Evolutionary conservation across 2,113 vertebrate genomes (phyloP), one percentile per base, ranked within the genome.

Genomic region (Sialia sialis): DNA sequence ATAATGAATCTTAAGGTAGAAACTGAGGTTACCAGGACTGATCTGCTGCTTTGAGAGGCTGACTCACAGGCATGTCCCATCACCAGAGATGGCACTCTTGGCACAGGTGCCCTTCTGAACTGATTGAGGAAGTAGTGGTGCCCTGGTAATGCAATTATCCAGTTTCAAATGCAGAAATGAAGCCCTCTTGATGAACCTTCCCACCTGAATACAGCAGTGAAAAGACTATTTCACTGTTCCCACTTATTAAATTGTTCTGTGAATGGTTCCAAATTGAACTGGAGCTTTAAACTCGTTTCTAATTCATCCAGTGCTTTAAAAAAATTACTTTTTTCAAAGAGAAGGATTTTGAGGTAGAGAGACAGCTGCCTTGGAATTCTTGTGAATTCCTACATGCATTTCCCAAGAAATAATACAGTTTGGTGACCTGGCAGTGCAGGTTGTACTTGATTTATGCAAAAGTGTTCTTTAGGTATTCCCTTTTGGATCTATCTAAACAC

Each of bases 181-280:
- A 89, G 76, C 44, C 25, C 62, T 88, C 26, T 34, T 95, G 90
- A 94, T 82, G 94, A 95, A 69, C 95, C 62, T 95, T 89, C 91
- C 87, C 92, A 94, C 94, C 94, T 96, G 87, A 95, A 75, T 76
- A 29, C 72, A 55, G 43, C n/a, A 87, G 75, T 54, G 84, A 77
- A 90, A 86, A 94, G 82, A 84, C 49, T 44, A 32, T 95, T 94
- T 96, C 95, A 75, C 79, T 87, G 91, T 87, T 68, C 68, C 55
- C 81, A 92, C 38, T 94, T 87, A 79, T 95, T 95, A 91, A 95
- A 91, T 94, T 90, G 89, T 73, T 78, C 55, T 96, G 49, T 93
- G 89, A 94, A 94, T 70, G 76, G 93, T 87, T 96, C 87, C 69
- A 70, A 89, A 90, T 95, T 84, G 92, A 97, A 79, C 79, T 79